phyloP scores from a whole-genome alignment of 2,797 vertebrate species.

The Eospalax fontanierii region DNA sequence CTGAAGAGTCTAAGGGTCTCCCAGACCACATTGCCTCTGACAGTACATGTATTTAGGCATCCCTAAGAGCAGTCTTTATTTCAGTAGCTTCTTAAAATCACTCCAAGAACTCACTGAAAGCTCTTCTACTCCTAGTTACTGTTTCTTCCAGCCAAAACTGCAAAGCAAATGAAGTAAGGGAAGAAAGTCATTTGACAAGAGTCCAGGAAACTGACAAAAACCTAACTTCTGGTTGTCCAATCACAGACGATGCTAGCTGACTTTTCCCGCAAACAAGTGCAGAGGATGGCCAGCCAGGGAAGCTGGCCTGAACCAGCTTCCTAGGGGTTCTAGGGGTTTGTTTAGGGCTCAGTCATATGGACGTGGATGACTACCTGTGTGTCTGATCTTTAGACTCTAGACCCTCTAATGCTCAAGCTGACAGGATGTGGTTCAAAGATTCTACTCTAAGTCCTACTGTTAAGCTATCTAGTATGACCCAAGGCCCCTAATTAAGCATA shows the following conservation, averaged over 20 bases:
- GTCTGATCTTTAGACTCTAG: not conserved
- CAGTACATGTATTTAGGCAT: not conserved
- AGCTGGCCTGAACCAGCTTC: not conserved
- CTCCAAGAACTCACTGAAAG: not conserved
- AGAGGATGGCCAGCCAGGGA: not conserved
- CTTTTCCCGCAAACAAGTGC: not conserved
- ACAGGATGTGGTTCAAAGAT: not conserved
- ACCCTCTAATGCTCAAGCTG: not conserved
- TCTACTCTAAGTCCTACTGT: not conserved
- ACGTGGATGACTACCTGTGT: not conserved
- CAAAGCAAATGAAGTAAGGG: not conserved
- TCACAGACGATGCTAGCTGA: no score
- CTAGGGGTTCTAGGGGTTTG: not conserved
- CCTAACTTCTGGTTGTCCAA: not conserved
- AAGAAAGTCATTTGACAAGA: not conserved
- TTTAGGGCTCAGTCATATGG: not conserved
- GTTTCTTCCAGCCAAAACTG: not conserved
- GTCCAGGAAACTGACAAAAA: not conserved
- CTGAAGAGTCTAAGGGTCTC: not conserved
- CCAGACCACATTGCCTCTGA: not conserved
- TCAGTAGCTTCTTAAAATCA: slow-evolving; percentile 18
- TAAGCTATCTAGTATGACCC: not conserved
- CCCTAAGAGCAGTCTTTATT: not conserved
- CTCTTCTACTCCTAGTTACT: not conserved
- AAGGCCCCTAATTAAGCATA: not conserved